Percentiles rank a stretch among this genome's conserved stretches.
Evolutionary conservation across 1,140 invertebrate genomes (phyloP).

Genomic region (Halesus radiatus): DNA sequence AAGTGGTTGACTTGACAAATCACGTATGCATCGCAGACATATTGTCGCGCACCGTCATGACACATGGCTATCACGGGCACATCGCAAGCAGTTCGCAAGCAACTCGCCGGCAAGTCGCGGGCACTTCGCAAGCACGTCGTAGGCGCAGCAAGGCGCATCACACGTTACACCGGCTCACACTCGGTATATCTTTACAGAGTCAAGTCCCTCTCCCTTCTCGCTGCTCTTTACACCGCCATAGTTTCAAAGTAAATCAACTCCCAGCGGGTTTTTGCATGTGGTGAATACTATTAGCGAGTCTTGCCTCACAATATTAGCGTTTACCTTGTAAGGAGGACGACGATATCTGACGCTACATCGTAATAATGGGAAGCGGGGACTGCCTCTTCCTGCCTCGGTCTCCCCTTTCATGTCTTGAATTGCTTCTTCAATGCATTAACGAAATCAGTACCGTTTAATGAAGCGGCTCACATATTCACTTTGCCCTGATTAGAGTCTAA

Average conservation of each 20-base stretch:
- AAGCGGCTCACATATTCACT: conserved; percentile 11
- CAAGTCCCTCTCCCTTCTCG: background rate
- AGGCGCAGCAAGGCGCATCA: too few relatives aligned
- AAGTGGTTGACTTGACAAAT: background rate
- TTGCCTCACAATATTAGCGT: conserved; percentile 47
- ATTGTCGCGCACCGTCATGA: too few relatives aligned
- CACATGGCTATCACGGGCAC: too few relatives aligned
- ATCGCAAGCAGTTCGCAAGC: too few relatives aligned
- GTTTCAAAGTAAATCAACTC: conserved; percentile 54
- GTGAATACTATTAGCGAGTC: conserved; percentile 52
- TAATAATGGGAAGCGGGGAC: background rate
- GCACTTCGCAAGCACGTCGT: too few relatives aligned
- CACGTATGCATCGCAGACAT: conserved; percentile 4
- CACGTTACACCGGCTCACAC: too few relatives aligned
- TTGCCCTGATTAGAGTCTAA: background rate
- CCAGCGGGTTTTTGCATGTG: conserved; percentile 52
- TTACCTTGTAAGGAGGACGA: conserved; percentile 14
- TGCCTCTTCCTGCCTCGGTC: conserved; percentile 4
- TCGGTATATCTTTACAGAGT: background rate
- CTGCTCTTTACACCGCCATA: conserved; percentile 28
- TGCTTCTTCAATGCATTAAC: conserved; percentile 17
- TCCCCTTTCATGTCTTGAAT: conserved; percentile 10
- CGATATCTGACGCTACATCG: conserved; percentile 4
- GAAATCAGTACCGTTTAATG: conserved; percentile 14
- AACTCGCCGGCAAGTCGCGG: too few relatives aligned